Conservation (phyloP, 2,797 vertebrate genomes). For the Simalia tracyae region DNA sequence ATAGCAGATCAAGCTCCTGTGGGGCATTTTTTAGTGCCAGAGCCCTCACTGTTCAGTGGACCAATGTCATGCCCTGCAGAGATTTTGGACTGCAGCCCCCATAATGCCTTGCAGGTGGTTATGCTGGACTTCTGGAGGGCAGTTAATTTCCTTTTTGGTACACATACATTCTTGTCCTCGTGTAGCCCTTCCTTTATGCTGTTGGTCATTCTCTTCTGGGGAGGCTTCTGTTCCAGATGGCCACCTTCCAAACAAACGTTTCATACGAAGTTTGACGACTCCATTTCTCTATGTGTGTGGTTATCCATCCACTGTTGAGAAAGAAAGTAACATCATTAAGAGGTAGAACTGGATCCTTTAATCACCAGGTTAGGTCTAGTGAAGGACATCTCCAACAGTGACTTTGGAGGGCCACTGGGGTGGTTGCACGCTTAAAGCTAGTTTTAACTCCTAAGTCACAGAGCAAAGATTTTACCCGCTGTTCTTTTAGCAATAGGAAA, state of each 20-base stretch:
- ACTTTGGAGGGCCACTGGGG: background rate
- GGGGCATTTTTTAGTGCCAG: too few relatives aligned
- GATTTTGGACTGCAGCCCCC: too few relatives aligned
- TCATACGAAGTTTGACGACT: background rate
- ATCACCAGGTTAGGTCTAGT: background rate
- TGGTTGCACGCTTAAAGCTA: background rate
- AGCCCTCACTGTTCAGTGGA: too few relatives aligned
- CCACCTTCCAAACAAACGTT: background rate
- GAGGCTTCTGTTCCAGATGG: background rate
- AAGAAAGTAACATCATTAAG: background rate
- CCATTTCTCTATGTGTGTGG: background rate
- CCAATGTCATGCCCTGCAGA: too few relatives aligned
- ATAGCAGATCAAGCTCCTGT: too few relatives aligned
- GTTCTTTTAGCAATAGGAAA: background rate
- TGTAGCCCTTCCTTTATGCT: background rate
- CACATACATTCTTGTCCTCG: background rate
- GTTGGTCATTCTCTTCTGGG: background rate
- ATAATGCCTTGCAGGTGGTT: too few relatives aligned
- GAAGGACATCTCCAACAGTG: background rate
- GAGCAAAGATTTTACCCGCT: fast-evolving
- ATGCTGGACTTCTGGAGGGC: too few relatives aligned
- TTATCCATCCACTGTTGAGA: background rate
- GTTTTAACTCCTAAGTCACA: slow-evolving; percentile 18
- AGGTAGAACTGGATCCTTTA: background rate
- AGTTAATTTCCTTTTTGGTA: background rate